Base-by-base conservation (phyloP, 2,113 vertebrate genomes). In the Xiphias gladius region DNA sequence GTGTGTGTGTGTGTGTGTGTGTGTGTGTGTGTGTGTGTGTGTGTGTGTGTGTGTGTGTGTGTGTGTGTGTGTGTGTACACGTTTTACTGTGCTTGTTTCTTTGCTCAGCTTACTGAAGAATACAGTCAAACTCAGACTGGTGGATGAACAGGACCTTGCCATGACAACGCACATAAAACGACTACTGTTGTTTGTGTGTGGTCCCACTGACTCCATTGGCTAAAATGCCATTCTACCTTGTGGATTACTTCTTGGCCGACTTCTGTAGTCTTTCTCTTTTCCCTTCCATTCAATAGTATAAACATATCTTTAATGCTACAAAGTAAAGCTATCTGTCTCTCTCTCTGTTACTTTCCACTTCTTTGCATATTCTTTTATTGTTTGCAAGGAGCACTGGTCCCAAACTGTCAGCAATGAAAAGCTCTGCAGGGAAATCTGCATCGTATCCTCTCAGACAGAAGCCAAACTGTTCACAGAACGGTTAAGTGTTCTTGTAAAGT, bases 341-440 rank as follows among this genome's bases (percentile, higher is more conserved):
- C 19, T 74, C 7, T 43, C 55, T 37, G 69, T 73, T 61, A 54
- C 43, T 6, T 55, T 50, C 41, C 11, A 12, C 43, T 41, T 62
- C n/a, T 65, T 58, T n/a, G 57, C 5, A 17, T 30, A 43, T 58
- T 57, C 19, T 61, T 22, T 77, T 67, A 48, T 83, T 73, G 52
- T 69, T 73, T 69, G 37, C 46, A 20, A 35, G 48, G 22, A 66
- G 14, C 24, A 20, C 16, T 78, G 67, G 62, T 72, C 72, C 55
- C 59, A 63, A 63, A 74, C 50, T 76, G 76, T 85, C 82, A 77
- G 65, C 22, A 74, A 19, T 52, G 37, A 77, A 80, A 80, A 78
- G 16, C 69, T 84, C 70, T 41, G 43, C 32, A n/a, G 59, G 30
- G 48, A 72, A 76, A 77, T 63, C 5, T 63, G 10, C 30, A 54